Base-by-base conservation (phyloP, 2,113 vertebrate species). In the Sorex fumeus region DNA sequence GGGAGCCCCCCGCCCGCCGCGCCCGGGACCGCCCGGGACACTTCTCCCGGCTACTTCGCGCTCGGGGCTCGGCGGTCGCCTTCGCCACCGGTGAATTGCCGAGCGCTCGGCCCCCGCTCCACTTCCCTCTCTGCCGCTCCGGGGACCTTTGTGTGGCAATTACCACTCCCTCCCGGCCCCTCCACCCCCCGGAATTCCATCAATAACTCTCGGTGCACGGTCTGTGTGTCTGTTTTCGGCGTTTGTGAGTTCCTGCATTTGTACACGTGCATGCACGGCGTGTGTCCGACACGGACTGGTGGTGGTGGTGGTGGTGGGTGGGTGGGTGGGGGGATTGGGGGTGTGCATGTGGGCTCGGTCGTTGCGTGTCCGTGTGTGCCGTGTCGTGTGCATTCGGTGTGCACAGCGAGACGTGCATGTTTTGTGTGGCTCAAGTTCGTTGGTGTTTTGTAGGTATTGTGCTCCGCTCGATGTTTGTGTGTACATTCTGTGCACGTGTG, bases 111-210 rank as follows among this genome's bases (percentile, higher is more conserved):
- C 84, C 84, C 84, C 82, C 57, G 78, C 87, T 83, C 91, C 23
- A n/a, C 95, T 92, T 77, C 77, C 87, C 93, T 84, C 91, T 57
- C 82, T 34, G 90, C 95, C 36, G 92, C 83, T 90, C 96, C 91
- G 50, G 79, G 94, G 96, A 97, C 96, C 96, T 97, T 97, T 97
- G 96, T 97, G 96, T 96, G 96, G 96, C 96, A 94, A 93, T 93
- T 94, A 94, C 96, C 95, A 77, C 94, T 95, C 95, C 96, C 92
- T 89, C 80, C 88, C n/a, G 62, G 76, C 83, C 95, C 95, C 96
- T 91, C 94, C 96, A 94, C 93, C 96, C 94, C 95, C 94, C 87
- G 96, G 96, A 95, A 95, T 96, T 94, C 90, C 96, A 87, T 92
- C 94, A 72, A 69, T 93, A 95, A 97, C 95, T 96, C 94, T 67